These are phyloP conservation scores for Rhyacichthys aspro DNA, from an alignment of 2,797 vertebrate species.

Conservation along the genomic window DNA sequence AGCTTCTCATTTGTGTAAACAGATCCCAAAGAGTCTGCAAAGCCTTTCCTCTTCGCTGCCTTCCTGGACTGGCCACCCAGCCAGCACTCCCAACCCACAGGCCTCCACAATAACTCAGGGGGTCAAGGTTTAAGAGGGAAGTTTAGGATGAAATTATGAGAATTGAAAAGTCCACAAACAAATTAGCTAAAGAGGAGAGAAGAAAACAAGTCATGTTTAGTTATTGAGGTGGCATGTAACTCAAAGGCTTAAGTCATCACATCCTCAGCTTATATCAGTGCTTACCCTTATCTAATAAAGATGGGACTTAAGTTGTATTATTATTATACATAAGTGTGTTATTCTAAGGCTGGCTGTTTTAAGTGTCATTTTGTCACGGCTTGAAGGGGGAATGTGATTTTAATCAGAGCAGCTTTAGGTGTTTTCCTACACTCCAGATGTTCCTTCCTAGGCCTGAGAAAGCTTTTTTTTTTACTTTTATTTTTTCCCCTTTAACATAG, in stretches of 20 bases:
- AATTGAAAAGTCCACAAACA: constrained; percentile 91
- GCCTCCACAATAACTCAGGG: constrained; percentile 80
- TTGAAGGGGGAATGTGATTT: constrained; percentile 72
- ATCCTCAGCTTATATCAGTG: constrained; percentile 54
- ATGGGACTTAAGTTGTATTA: constrained; percentile 69
- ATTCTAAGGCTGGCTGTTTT: constrained; percentile 65
- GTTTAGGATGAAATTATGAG: constrained; percentile 86
- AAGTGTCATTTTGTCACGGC: constrained; percentile 72
- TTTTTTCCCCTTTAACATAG: constrained; percentile 56
- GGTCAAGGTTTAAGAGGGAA: constrained; percentile 90
- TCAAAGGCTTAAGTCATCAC: constrained; percentile 81
- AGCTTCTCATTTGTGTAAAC: constrained; percentile 94
- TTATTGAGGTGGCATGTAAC: constrained; percentile 68
- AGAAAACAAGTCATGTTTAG: constrained; percentile 56
- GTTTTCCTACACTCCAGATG: constrained; percentile 77
- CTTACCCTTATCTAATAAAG: constrained; percentile 72
- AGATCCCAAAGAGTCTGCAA: constrained; percentile 84
- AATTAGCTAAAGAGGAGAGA: constrained; percentile 79
- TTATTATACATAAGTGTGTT: constrained; percentile 70
- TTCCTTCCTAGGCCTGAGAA: constrained; percentile 47
- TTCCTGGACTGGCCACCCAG: constrained; percentile 66
- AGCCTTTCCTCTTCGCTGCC: constrained; percentile 68
- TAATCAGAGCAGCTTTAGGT: constrained; percentile 74
- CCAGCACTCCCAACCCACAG: constrained; percentile 74
- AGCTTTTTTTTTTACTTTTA: constrained; percentile 48